Base-by-base conservation (phyloP, 2,797 vertebrate genomes). In the Garrulus glandarius region DNA sequence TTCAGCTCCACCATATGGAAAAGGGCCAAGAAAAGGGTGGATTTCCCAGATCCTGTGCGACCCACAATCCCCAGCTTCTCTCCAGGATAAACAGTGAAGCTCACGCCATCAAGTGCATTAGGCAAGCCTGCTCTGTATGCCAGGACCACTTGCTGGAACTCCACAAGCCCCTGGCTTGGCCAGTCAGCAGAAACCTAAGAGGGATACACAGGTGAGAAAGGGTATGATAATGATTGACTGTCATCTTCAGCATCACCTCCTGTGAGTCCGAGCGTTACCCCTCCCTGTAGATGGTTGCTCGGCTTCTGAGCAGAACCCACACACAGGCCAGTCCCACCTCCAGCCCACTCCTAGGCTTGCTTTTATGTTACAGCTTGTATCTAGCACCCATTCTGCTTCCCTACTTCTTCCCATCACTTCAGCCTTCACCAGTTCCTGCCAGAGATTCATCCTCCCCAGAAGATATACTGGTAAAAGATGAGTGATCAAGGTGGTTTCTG, bases 41-140 rank as follows among this genome's bases (percentile, higher is more conserved):
- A 99, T 97, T 99, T 99, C 69, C 99, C 99, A 0, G 99, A 99
- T 52, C 99, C 99, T 0, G 99, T 99, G 27, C 99, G 98, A 46
- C 99, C 99, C 96, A 99, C 98, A 15, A 99, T 98, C 53, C 99
- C 99, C 81, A 99, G 96, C 94, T 99, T 99, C 97, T 99, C 99
- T 83, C 99, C 99, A 0, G 99, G 98, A 47, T 96, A 97, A 87
- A 99, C 97, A 6, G 92, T 87, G 96, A 99, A 97, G 79, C 92
- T 99, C 81, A 99, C 98, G 1, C 98, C 98, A 10, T 99, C 98
- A 74, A 99, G 98, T 21, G 99, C 99, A 22, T 99, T 99, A 11
- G 99, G 98, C 56, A 99, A 98, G 21, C 99, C 99, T 1, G 95
- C 97, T 59, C 98, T 98, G 97, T 99, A 99, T 13, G 96, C 92